Base-by-base conservation (phyloP, 1,140 invertebrate species). In the Nasonia longicornis region DNA sequence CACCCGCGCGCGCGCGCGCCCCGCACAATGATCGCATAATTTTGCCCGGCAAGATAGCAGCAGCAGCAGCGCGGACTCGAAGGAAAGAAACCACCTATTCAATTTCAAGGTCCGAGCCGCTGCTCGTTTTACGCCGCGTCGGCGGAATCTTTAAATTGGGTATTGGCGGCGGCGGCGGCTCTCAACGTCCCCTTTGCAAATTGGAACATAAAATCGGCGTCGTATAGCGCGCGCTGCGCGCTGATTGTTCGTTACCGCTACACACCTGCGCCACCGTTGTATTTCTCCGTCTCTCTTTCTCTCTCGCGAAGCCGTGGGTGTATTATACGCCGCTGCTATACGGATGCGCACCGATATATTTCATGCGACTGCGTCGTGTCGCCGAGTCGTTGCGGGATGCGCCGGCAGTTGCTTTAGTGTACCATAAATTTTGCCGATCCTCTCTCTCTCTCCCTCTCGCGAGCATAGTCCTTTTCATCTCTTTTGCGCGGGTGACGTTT, bases 91-190 rank as follows among this genome's bases (percentile, higher is more conserved):
- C 29, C 80, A 77, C 29, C 80, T 69, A 82, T 82, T 82, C 69
- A 82, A 82, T 82, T 82, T 78, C 80, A 82, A 82, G 80, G 80
- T 35, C 70, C 38, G 29, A n/a, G 64, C 29, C 26, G 80, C 76
- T 67, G 67, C 80, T 77, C 75, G 80, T 78, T 82, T 78, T 77
- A 78, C 80, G 80, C 80, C 48, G 80, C 80, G 80, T 72, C 70
- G 80, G 80, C 70, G 80, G 80, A 82, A 82, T 82, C 80, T 77
- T 78, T 82, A 82, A 82, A 82, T 82, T 82, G 80, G 80, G 66
- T 48, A 80, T 80, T 58, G 78, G 58, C 58, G 76, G 35, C 63
- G 63, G 75, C 52, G 38, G 31, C 70, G 45, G 38, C 80, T 64
- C 66, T 82, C 66, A 77, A 77, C 76, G 75, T 78, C 75, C 70